Evolutionary conservation across 2,888 invertebrate species (phyloP).

Genomic region (Diogma glabrata): DNA sequence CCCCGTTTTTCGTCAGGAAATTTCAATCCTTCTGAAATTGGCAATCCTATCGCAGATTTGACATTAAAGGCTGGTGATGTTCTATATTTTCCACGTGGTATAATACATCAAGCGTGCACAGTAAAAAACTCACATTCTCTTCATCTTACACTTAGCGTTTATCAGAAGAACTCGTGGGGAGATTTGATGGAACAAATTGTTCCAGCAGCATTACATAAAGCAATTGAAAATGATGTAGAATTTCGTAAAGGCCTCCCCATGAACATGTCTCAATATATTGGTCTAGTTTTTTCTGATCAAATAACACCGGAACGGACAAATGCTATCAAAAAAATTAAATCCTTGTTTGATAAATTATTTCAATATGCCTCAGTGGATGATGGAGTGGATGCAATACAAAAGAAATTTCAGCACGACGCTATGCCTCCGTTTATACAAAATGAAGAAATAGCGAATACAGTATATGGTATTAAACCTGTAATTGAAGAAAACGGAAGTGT

Average conservation of each 20-base stretch:
- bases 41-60: conserved; percentile 66
- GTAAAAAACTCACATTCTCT: conserved; percentile 73
- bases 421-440: conserved; percentile 68
- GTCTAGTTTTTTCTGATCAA: conserved; percentile 49
- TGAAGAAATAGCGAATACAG: conserved; percentile 55
- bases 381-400: conserved; percentile 79
- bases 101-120: conserved; percentile 75
- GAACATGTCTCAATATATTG: conserved; percentile 63
- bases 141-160: conserved; percentile 88
- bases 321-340: conserved; percentile 42
- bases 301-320: conserved; percentile 37
- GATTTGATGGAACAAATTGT: conserved; percentile 60
- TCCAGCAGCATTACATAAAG: conserved; percentile 60
- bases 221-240: conserved; percentile 56
- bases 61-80: conserved; percentile 77
- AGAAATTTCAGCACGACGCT: conserved; percentile 72
- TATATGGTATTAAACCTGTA: conserved; percentile 58
- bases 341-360: conserved; percentile 47
- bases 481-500: conserved; percentile 46
- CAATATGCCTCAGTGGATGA: conserved; percentile 53
- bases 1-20: conserved; percentile 76
- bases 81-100: conserved; percentile 86
- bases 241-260: conserved; percentile 70
- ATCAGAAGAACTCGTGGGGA: conserved; percentile 81
- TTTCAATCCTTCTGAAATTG: conserved; percentile 61